Base-by-base conservation (phyloP, 2,888 invertebrate species). In the Brachyptera risi region DNA sequence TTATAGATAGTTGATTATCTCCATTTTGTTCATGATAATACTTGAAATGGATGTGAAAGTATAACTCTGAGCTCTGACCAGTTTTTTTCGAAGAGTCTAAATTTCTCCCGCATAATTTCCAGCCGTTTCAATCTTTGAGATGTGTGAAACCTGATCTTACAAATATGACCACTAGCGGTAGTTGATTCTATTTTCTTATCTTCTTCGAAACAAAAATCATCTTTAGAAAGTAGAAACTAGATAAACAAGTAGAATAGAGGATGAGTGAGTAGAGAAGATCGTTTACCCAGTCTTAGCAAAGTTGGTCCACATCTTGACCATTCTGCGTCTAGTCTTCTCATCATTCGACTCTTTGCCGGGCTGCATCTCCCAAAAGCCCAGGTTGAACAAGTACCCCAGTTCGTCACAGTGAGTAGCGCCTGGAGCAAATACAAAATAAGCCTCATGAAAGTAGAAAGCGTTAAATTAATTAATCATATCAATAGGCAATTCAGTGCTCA, bases 361-460 rank as follows among this genome's bases (percentile, higher is more conserved):
- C 27, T 56, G 42, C 17, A 59, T 3, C 19, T 62, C 57, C 13
- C 38, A 3, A 3, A 62, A 11, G 26, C 7, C 23, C 24, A 19
- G 17, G 19, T 83, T 83, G 69, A 84, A 84, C 21, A 84, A 73
- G 64, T 84, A 84, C 9, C 83, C 83, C 78, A 84, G 78, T 71
- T 84, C 84, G 67, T 84, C 84, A 0, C 83, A 84, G 66, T 84
- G 84, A 66, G 83, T 83, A 4, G 79, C 82, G 1, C 84, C 84
- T 0, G 82, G 61, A 56, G n/a, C 1, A 60, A 1, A 26, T 37
- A 54, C 58, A 51, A 57, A 24, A 47, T 50, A 74, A 76, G 66
- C 83, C 83, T 19, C 77, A 72, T 62, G 78, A 75, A 69, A 83
- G 83, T 2, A 82, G 72, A 13, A 71, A 73, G 2, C 24, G n/a